Evolutionary conservation across 2,888 invertebrate species (phyloP).

Genomic region (Nomada fucata): DNA sequence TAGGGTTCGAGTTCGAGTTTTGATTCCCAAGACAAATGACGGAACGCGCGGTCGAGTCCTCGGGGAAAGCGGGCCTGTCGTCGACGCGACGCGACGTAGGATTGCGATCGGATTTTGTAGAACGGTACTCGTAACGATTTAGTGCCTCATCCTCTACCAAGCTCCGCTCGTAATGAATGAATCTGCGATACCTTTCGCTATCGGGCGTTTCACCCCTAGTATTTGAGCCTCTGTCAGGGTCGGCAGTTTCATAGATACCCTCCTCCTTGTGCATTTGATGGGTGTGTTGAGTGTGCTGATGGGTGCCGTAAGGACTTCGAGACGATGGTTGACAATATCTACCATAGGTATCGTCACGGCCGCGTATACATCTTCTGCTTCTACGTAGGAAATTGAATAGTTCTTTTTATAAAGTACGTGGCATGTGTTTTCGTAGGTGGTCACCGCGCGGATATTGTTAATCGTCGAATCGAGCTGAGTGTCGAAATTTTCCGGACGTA

Average conservation of each 20-base stretch:
- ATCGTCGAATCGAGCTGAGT: neutral
- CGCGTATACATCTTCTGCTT: conserved; percentile 87
- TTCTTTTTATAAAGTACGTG: conserved; percentile 36
- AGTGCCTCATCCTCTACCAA: conserved; percentile 54
- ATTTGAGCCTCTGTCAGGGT: conserved; percentile 89
- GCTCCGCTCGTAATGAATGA: conserved; percentile 72
- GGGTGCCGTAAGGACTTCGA: conserved; percentile 84
- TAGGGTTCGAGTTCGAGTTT: neutral
- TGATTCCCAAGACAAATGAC: conserved; percentile 32
- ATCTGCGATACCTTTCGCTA: conserved; percentile 91
- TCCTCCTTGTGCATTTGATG: conserved; percentile 89
- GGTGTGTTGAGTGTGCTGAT: conserved; percentile 86
- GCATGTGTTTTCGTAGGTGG: neutral
- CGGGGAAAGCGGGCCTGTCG: conserved; percentile 5
- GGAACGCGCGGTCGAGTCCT: conserved; percentile 1
- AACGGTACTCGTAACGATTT: neutral
- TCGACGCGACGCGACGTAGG: neutral
- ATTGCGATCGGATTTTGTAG: neutral
- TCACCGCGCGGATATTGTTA: too few species aligned
- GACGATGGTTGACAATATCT: conserved; percentile 87
- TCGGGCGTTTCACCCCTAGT: conserved; percentile 93
- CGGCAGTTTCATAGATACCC: conserved; percentile 94
- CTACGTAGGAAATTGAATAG: conserved; percentile 80
- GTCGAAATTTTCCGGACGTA: neutral
- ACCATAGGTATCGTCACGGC: conserved; percentile 88